phyloP scores from a whole-genome alignment of 2,888 invertebrate genomes.

The Agrenia bidenticulata region DNA sequence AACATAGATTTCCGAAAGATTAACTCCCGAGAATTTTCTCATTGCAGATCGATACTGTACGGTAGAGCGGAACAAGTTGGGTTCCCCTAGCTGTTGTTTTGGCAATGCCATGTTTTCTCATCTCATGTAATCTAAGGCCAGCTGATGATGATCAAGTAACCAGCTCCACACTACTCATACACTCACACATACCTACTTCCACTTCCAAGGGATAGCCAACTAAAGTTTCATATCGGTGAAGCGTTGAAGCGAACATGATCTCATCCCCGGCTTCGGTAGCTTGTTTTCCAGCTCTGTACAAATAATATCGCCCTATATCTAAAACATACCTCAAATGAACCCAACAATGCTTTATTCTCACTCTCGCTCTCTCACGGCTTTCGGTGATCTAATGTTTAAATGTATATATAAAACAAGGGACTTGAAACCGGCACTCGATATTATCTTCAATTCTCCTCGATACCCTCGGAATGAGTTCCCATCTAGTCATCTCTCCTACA shows the following conservation, averaged over 20 bases:
- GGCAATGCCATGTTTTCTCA: constrained; percentile 10
- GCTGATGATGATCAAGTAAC: not conserved
- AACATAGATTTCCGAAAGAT: constrained; percentile 52
- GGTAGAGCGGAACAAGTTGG: constrained; percentile 14
- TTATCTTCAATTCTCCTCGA: not conserved
- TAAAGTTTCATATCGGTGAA: constrained; percentile 32
- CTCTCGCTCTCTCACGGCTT: constrained; percentile 5
- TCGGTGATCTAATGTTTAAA: not conserved
- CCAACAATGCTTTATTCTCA: constrained; percentile 1
- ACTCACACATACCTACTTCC: not conserved
- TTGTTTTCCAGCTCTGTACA: constrained; percentile 23
- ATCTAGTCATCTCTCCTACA: too few relatives aligned
- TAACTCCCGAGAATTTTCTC: constrained; percentile 53
- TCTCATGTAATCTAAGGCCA: not conserved
- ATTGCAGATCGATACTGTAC: constrained; percentile 35
- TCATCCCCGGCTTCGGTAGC: constrained; percentile 25
- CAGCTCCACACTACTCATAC: not conserved
- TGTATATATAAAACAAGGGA: not conserved
- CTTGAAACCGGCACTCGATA: not conserved
- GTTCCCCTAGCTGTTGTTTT: constrained; percentile 32
- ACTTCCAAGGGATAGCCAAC: constrained; percentile 13
- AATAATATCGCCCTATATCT: constrained; percentile 2
- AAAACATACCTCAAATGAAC: constrained; percentile 6
- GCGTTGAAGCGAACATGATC: constrained; percentile 46
- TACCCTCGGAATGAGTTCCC: too few relatives aligned